A percentile compares a stretch with the other conserved stretches of the same genome.
Conservation (phyloP, 2,797 vertebrate genomes). For the Sebastes alutus region DNA sequence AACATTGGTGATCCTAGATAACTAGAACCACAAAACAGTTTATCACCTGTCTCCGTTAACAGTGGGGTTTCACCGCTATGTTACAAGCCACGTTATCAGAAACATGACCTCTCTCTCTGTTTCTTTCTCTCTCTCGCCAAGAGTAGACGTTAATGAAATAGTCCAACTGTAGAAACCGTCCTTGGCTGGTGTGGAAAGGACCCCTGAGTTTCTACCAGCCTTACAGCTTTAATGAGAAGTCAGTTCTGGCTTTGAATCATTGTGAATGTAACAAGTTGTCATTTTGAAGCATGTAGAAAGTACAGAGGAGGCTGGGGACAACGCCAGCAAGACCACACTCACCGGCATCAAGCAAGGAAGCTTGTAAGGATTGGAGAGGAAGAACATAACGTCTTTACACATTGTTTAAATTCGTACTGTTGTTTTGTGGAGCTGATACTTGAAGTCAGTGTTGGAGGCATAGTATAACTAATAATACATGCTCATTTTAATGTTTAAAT, state of each 20-base stretch:
- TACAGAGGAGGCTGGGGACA: neutral
- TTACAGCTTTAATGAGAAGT: constrained; percentile 3
- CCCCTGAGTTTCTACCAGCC: neutral
- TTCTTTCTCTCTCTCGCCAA: neutral
- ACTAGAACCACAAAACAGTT: no score
- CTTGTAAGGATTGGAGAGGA: neutral
- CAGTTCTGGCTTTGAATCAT: neutral
- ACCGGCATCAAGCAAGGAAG: neutral
- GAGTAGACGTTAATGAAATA: constrained; percentile 2
- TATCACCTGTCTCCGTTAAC: no score
- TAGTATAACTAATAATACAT: neutral
- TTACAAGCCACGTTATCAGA: no score
- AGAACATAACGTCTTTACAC: neutral
- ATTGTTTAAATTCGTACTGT: neutral
- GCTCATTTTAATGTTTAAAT: neutral
- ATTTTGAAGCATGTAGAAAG: neutral
- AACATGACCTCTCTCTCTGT: no score
- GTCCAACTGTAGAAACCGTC: neutral
- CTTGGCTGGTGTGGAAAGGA: neutral
- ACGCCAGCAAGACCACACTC: neutral
- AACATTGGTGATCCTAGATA: no score
- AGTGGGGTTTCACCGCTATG: neutral
- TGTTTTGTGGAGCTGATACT: neutral
- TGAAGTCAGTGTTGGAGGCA: neutral
- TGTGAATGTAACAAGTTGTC: neutral